These are phyloP conservation scores for Diachasmimorpha longicaudata DNA, from an alignment of 1,140 invertebrate genomes.

Conservation along the genomic window DNA sequence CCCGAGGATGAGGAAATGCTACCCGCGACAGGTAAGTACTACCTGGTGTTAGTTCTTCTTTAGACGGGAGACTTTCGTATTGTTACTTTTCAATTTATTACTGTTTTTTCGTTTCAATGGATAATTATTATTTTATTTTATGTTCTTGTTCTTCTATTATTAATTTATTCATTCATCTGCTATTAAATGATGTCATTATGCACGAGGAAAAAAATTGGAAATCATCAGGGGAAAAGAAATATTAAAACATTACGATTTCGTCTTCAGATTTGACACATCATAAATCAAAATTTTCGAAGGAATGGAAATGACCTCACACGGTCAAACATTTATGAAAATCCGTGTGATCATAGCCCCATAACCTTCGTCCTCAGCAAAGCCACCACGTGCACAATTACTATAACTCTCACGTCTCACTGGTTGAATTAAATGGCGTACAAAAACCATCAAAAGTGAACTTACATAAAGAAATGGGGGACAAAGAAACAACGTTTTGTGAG, in stretches of 20 bases:
- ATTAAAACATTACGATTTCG: too few relatives aligned
- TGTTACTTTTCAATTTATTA: background rate
- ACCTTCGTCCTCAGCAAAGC: background rate
- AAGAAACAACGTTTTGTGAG: slow-evolving; percentile 17
- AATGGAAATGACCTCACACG: background rate
- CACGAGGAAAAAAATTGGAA: too few relatives aligned
- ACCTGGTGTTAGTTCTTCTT: too few relatives aligned
- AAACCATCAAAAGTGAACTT: background rate
- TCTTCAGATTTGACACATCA: too few relatives aligned
- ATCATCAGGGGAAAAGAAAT: too few relatives aligned
- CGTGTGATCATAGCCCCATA: background rate
- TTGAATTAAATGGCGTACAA: slow-evolving; percentile 5
- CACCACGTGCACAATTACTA: background rate
- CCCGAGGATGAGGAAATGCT: slow-evolving; percentile 19
- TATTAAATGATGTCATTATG: too few relatives aligned
- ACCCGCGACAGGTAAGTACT: slow-evolving; percentile 11
- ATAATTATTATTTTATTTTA: too few relatives aligned
- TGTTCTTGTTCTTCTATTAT: too few relatives aligned
- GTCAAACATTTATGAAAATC: background rate
- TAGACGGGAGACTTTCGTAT: too few relatives aligned
- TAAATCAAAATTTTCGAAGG: too few relatives aligned
- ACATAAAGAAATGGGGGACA: background rate
- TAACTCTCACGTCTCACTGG: background rate
- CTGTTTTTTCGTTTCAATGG: too few relatives aligned
- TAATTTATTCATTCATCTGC: too few relatives aligned